These are phyloP conservation scores for Clarias platycephalus DNA, from an alignment of 2,797 vertebrate genomes.

Conservation along the genomic window DNA sequence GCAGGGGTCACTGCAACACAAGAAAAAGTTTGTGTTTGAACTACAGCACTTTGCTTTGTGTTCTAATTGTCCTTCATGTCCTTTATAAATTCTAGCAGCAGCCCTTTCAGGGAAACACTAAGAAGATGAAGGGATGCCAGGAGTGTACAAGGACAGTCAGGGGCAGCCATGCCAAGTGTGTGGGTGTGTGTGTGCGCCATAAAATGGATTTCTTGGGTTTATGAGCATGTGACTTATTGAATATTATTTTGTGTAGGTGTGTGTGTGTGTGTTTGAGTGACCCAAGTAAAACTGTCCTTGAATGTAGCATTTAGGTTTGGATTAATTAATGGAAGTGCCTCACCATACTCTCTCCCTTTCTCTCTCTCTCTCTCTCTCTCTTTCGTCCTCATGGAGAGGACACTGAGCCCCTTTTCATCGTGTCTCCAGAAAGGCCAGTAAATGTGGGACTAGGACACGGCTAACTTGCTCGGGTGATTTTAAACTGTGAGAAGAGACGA, in stretches of 20 bases:
- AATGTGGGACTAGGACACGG: background rate
- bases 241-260: background rate
- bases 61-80: constrained; percentile 10
- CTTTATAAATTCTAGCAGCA: constrained; percentile 15
- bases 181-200: background rate
- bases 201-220: background rate
- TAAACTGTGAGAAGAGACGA: background rate
- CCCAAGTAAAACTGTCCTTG: constrained; percentile 22
- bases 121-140: constrained; percentile 11
- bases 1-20: constrained; percentile 44
- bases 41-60: background rate
- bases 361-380: background rate
- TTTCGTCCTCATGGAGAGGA: background rate
- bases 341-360: background rate
- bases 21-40: background rate
- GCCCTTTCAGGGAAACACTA: background rate
- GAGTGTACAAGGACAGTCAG: background rate
- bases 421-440: background rate
- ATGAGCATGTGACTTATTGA: background rate
- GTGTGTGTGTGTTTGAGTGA: background rate
- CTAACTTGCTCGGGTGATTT: background rate
- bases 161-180: background rate
- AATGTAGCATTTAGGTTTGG: constrained; percentile 23
- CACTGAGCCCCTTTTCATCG: background rate
- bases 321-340: constrained; percentile 28